Evolutionary conservation across 2,888 invertebrate genomes (phyloP).

Genomic region (Ctenicera cuprea): DNA sequence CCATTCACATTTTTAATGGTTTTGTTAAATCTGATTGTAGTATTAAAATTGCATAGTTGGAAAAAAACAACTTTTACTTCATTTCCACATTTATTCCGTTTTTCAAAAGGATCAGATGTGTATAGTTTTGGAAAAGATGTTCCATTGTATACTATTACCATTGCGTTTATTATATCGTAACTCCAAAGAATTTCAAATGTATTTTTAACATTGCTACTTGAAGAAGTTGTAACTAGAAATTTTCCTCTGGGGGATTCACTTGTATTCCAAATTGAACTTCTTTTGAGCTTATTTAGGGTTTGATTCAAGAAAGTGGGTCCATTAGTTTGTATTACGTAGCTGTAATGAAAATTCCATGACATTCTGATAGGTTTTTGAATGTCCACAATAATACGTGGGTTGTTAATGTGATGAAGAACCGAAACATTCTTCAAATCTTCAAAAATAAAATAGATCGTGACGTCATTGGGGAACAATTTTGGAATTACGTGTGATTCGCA

Average conservation of each 20-base stretch:
- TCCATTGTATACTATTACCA: neutral
- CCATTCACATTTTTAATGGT: neutral
- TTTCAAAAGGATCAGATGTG: neutral
- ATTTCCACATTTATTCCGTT: neutral
- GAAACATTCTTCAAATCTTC: neutral
- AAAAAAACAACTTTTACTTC: neutral
- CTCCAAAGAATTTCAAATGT: neutral
- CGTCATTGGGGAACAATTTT: too few relatives aligned
- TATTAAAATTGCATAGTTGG: neutral
- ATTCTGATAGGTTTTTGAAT: neutral
- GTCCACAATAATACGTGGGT: neutral
- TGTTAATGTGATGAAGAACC: neutral
- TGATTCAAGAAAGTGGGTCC: neutral
- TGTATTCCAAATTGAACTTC: neutral
- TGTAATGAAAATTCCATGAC: neutral
- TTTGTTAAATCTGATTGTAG: neutral
- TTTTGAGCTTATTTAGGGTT: neutral
- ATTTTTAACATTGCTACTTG: neutral
- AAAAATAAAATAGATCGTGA: too few relatives aligned
- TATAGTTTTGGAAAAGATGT: neutral
- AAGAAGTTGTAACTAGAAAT: neutral
- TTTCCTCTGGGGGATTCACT: conserved; percentile 1
- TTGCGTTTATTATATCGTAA: conserved; percentile 3
- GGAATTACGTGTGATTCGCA: too few relatives aligned
- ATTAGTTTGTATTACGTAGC: conserved; percentile 3